Evolutionary conservation across 2,113 vertebrate species (phyloP), one percentile per base, ranked within the genome.

Genomic region (Pelecanoides urinatrix): DNA sequence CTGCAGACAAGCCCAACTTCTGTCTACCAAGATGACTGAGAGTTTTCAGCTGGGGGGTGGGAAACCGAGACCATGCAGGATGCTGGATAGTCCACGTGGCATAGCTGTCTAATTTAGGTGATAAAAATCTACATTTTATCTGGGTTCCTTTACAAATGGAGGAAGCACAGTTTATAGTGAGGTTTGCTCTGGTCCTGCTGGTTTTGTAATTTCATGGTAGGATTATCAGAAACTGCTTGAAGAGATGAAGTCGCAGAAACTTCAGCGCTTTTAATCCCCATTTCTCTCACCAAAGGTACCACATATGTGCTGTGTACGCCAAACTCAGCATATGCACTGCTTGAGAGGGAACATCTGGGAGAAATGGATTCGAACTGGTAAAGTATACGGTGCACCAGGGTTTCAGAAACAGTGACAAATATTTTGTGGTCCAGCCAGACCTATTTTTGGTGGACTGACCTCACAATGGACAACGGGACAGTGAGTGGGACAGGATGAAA

Each of bases 171-270:
- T 79, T 89, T 78, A 36, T 9, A 85, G 70, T 9, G 36, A 94
- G 56, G 84, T 65, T 91, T 85, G 70, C 87, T 79, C 72, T 96
- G 89, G 73, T 92, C 86, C 89, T 0, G 18, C 91, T 95, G 84
- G 1, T 92, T 96, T 87, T 91, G 87, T 91, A 90, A 96, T 96
- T 96, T 96, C 87, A 82, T 85, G 91, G 94, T 94, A 96, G 81
- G 87, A 88, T 95, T 96, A 94, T 73, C 87, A 90, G 96, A 21
- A 88, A 61, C 49, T 65, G 73, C 94, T 94, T 2, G 15, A 26
- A 94, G 85, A 95, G 66, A 75, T 38, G 77, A 50, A 90, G 77
- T 32, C 90, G 56, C 90, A 91, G 81, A 72, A 91, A 91, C 34
- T 85, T 79, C 36, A 27, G 42, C 6, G 81, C 77, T 79, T 87